Evolutionary conservation across 1,140 invertebrate genomes (phyloP), one percentile per base, ranked within the genome.

Genomic region (Drosophila takahashii): DNA sequence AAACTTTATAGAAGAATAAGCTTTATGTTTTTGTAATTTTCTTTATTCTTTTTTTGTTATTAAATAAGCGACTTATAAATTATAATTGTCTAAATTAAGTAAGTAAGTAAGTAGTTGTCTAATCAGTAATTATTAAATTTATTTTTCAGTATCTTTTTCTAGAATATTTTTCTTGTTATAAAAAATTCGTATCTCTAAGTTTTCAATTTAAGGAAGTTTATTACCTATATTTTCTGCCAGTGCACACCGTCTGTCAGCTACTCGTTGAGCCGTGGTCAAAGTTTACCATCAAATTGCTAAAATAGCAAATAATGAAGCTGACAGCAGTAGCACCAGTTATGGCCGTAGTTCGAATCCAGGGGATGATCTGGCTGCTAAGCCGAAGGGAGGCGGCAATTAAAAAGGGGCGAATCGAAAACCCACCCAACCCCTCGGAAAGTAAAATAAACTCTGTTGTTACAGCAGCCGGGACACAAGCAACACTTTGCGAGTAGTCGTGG

Each of bases 251-350:
- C 53, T 72, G 76, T 70, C 77, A 81, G 64, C 32, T 45, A 70
- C 70, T 47, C 70, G 66, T 61, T 62, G 65, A 80, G 67, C 66
- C 81, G 61, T 84, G 81, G 74, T 61, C 78, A 83, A 89, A 89
- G 85, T 80, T 89, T 77, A 79, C 79, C 85, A 80, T 89, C 85
- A 78, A 89, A 89, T 89, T 89, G 84, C 84, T 89, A 89, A 89
- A 89, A 89, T 89, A 89, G 84, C 84, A 89, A 89, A 89, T 89
- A 89, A 89, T 89, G 84, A 89, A 79, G 79, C 71, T 79, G 83
- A 86, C 83, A 86, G 81, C 74, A 60, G 60, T 67, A 65, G 54
- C 47, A 65, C 27, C 66, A 61, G 45, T 6, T 50, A 32, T 15
- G 37, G 37, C 13, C 13, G n/a, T 11, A 45, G 16, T 15, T 32